Base-by-base conservation (phyloP, 2,113 vertebrate genomes). In the Heterotilapia buettikoferi region DNA sequence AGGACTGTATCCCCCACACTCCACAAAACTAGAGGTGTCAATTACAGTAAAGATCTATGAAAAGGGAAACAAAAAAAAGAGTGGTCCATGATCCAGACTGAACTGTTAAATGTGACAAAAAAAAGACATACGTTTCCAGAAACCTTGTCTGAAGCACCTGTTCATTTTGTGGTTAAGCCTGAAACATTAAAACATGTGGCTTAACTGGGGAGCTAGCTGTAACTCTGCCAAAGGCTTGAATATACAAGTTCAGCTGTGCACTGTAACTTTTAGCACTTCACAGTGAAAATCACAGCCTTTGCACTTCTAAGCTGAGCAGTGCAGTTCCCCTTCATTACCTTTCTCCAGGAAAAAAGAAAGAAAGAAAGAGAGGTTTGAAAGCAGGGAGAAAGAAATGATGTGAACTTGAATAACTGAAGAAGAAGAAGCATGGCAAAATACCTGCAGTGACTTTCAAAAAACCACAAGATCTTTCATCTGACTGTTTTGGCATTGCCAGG, bases 171-270 rank as follows among this genome's bases (percentile, higher is more conserved):
- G 94, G 93, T 92, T 88, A 90, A 87, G 82, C 90, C 88, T 95
- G 92, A 93, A 95, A 93, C 91, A 87, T 94, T 92, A 82, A 95
- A 96, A 95, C 95, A 95, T 95, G 93, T 96, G 95, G 93, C 89
- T 89, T 86, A 92, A 90, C 92, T 89, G 86, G 86, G 87, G 90
- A 93, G 86, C 88, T 88, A 73, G 90, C 86, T 92, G 83, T 90
- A 92, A 90, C 88, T 84, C 90, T 91, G 95, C 92, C 92, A 92
- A 92, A 93, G 47, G 79, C 89, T 91, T 94, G 81, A 94, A 93
- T 93, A 94, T 88, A 96, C 92, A 93, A 92, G 92, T 92, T 94
- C 94, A 96, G 95, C 94, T 96, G 92, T 89, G 92, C 92, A 85
- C 90, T 90, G 90, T 92, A 95, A 96, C 93, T 93, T 95, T 93